Conservation (phyloP, 2,797 vertebrate species). For the Notamacropus eugenii region DNA sequence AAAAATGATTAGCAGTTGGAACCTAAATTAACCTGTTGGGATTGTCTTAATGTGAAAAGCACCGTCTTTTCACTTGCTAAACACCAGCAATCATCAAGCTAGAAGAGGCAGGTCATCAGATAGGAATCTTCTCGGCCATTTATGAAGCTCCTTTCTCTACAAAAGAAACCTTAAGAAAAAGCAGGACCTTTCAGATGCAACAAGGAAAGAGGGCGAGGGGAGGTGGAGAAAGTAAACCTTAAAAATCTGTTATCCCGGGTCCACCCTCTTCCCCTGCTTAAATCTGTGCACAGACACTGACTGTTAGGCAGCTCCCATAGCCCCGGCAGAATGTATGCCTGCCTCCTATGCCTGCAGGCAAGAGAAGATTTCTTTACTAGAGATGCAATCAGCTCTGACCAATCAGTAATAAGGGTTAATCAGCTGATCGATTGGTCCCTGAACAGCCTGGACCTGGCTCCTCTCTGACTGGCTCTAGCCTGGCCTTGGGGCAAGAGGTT, state of each 20-base stretch:
- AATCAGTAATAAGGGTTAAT: conserved; percentile 94
- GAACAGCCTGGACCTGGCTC: conserved; percentile 84
- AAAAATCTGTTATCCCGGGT: conserved; percentile 16
- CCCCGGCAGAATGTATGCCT: conserved; percentile 86
- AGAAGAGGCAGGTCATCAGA: not conserved
- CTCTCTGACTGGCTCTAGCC: conserved; percentile 88
- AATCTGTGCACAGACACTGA: conserved; percentile 76
- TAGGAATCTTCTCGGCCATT: conserved; percentile 14
- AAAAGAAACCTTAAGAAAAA: conserved; percentile 53
- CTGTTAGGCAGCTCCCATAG: conserved; percentile 68
- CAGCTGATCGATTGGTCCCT: conserved; percentile 91
- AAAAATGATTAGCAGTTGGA: not conserved
- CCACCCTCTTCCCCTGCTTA: conserved; percentile 29
- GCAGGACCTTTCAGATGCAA: not conserved
- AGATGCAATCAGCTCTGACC: conserved; percentile 92
- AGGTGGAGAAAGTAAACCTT: conserved; percentile 58
- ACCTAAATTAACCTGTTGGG: not conserved
- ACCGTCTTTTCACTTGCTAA: not conserved
- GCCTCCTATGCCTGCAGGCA: conserved; percentile 84
- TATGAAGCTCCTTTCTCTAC: conserved; percentile 42
- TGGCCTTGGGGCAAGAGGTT: conserved; percentile 90
- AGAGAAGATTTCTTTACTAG: conserved; percentile 89
- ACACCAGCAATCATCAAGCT: not conserved
- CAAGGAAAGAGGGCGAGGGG: not conserved
- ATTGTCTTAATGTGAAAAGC: conserved; percentile 8